phyloP scores from a whole-genome alignment of 2,888 invertebrate species.

The Rambutsinella grinnellia region DNA sequence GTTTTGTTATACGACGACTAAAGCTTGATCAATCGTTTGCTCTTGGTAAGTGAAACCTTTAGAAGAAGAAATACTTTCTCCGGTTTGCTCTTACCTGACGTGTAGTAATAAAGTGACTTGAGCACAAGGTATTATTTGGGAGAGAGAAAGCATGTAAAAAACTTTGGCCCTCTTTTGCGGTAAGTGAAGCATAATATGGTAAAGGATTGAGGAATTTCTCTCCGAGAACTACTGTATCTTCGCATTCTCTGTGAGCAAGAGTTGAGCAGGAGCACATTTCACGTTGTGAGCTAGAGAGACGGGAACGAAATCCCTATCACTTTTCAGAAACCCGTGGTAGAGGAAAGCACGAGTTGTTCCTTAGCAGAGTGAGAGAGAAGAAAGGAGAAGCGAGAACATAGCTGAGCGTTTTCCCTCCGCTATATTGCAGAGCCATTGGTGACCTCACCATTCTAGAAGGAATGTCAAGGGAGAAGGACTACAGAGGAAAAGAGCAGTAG shows the following conservation, averaged over 20 bases:
- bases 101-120: background rate
- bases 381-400: constrained; percentile 31
- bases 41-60: background rate
- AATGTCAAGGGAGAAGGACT: constrained; percentile 54
- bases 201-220: constrained; percentile 50
- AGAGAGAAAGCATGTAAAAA: constrained; percentile 28
- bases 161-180: constrained; percentile 48
- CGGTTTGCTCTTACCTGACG: background rate
- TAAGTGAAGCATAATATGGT: constrained; percentile 48
- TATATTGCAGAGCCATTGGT: constrained; percentile 26
- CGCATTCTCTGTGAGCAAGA: background rate
- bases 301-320: constrained; percentile 29
- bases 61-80: background rate
- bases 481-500: constrained; percentile 46
- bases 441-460: constrained; percentile 54
- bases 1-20: constrained; percentile 19
- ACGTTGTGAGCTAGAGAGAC: constrained; percentile 3
- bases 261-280: background rate
- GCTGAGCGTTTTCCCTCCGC: constrained; percentile 25
- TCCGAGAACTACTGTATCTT: constrained; percentile 40
- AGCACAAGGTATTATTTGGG: background rate
- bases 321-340: constrained; percentile 18
- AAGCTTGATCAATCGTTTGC: constrained; percentile 43
- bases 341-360: constrained; percentile 9
- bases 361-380: background rate